phyloP scores from a whole-genome alignment of 2,113 vertebrate species.

The Zosterops pallidus region DNA sequence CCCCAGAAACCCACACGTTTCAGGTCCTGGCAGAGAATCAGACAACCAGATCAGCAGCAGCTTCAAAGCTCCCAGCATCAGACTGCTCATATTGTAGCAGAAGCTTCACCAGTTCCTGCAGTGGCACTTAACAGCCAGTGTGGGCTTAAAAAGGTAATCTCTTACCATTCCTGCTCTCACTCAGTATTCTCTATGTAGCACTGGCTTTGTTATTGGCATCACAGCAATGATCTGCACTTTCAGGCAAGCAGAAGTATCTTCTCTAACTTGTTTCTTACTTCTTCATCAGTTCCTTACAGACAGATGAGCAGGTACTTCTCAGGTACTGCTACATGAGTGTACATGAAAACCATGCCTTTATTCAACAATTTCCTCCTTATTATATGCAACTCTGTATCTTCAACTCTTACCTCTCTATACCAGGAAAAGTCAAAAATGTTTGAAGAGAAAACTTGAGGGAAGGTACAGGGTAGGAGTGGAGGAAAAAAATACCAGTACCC shows the following conservation, averaged over 20 bases:
- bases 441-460: background rate
- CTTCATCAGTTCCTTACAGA: background rate
- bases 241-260: background rate
- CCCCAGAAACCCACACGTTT: conserved; percentile 41
- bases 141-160: conserved; percentile 29
- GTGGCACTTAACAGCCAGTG: conserved; percentile 28
- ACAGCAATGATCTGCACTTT: background rate
- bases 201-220: background rate
- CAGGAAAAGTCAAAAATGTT: background rate
- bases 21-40: conserved; percentile 59
- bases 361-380: background rate
- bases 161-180: background rate
- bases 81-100: conserved; percentile 47
- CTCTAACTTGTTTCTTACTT: background rate
- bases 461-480: background rate
- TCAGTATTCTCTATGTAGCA: background rate
- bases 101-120: conserved; percentile 16
- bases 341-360: background rate
- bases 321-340: background rate
- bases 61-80: conserved; percentile 47
- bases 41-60: conserved; percentile 56
- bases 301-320: background rate
- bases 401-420: background rate
- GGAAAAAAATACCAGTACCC: background rate
- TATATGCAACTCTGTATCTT: background rate